Conservation (phyloP, 2,797 vertebrate species). For the Ibycter americanus region DNA sequence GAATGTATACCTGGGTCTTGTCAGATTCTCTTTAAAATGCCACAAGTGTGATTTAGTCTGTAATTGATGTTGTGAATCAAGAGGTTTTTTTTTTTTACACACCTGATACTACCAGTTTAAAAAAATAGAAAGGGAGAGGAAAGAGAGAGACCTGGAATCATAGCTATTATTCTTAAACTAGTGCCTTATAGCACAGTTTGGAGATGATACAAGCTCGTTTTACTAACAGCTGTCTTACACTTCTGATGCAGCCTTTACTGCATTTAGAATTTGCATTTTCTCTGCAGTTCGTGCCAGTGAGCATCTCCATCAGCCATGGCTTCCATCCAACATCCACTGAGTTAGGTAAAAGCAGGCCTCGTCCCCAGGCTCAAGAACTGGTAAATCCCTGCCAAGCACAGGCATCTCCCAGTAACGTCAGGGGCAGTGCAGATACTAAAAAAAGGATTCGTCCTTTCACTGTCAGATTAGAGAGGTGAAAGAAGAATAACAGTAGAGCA, state of each 20-base stretch:
- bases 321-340: neutral
- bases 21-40: neutral
- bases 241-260: neutral
- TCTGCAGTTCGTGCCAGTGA: neutral
- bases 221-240: neutral
- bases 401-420: neutral
- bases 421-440: neutral
- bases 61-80: neutral
- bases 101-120: neutral
- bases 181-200: neutral
- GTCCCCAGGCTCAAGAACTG: neutral
- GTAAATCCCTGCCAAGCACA: neutral
- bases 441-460: neutral
- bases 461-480: neutral
- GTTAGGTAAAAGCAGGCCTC: neutral
- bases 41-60: neutral
- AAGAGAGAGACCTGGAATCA: neutral
- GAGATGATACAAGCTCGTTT: neutral
- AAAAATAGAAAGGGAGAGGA: rapidly evolving
- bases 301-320: neutral
- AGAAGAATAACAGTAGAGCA: neutral
- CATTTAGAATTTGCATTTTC: neutral
- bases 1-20: neutral
- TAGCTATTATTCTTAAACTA: neutral
- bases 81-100: neutral